Conservation (phyloP, 2,113 vertebrate species). For the Puffinus mauretanicus region DNA sequence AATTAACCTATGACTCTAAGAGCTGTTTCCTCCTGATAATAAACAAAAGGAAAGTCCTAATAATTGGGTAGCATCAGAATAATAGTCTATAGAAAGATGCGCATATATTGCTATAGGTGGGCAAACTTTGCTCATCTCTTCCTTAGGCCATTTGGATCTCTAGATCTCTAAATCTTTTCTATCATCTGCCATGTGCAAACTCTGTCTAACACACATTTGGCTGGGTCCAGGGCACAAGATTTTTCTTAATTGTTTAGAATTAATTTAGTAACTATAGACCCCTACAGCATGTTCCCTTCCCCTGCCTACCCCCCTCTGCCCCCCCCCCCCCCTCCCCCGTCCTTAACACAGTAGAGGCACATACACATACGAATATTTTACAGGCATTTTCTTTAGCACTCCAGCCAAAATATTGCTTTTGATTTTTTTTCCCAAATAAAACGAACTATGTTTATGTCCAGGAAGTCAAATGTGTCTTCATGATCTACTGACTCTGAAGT, state of each 20-base stretch:
- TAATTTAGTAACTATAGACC: neutral
- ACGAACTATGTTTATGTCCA: neutral
- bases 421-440: neutral
- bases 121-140: neutral
- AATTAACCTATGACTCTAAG: neutral
- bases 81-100: neutral
- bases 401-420: neutral
- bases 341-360: neutral
- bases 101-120: neutral
- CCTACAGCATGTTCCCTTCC: neutral
- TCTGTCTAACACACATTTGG: neutral
- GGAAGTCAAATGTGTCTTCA: neutral
- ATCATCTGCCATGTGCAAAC: neutral
- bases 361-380: neutral
- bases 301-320: neutral
- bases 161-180: neutral
- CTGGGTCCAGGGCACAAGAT: neutral
- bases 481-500: neutral
- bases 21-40: neutral
- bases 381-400: neutral
- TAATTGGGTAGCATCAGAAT: neutral
- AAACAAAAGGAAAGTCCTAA: neutral
- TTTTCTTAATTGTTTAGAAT: neutral
- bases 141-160: neutral
- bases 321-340: accelerated